Evolutionary conservation across 2,797 vertebrate species (phyloP).

Genomic region (Muscicapa striata): DNA sequence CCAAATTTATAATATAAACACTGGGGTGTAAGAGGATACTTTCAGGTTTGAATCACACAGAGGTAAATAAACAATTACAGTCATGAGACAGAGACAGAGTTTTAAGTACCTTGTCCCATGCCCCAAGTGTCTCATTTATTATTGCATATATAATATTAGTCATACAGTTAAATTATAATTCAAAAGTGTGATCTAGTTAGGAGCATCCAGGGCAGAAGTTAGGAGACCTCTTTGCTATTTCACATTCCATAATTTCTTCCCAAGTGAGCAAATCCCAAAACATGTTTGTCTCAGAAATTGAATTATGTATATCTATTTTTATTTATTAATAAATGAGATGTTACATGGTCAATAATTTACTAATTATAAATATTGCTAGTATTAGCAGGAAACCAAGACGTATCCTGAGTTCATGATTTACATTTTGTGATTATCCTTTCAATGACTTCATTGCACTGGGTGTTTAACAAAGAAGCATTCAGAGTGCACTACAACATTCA

Average conservation of each 20-base stretch:
- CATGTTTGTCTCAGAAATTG: background rate
- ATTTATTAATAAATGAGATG: background rate
- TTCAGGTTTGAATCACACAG: background rate
- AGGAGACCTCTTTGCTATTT: background rate
- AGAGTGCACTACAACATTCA: background rate
- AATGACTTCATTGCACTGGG: background rate
- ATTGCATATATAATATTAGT: background rate
- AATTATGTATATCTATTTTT: background rate
- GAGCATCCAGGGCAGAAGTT: background rate
- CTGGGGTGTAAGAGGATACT: background rate
- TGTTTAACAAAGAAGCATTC: background rate
- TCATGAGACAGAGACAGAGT: background rate
- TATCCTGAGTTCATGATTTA: background rate
- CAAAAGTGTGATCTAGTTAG: background rate
- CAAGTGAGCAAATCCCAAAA: background rate
- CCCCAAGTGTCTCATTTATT: background rate
- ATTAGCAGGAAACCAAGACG: background rate
- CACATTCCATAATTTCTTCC: background rate
- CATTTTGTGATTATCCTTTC: background rate
- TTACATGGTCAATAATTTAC: background rate
- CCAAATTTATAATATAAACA: background rate
- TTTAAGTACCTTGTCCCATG: background rate
- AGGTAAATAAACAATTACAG: conserved; percentile 12
- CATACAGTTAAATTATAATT: background rate
- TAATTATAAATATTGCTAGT: background rate